Evolutionary conservation across 1,140 invertebrate genomes (phyloP), one percentile per base, ranked within the genome.

Genomic region (Teleopsis dalmanni): DNA sequence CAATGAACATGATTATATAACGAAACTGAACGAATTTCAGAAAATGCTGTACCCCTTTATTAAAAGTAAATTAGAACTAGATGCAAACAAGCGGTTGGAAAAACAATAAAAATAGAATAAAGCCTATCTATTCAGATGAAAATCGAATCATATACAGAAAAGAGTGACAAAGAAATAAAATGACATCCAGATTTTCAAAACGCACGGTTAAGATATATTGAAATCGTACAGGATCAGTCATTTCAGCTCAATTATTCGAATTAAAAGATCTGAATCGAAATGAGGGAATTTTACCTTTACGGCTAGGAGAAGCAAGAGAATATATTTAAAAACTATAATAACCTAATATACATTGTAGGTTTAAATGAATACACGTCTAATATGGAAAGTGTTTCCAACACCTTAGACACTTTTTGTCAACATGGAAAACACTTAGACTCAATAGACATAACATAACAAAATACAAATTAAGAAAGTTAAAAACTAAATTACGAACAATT

Each of bases 111-210:
- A 2, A 5, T 5, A 35, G 33, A n/a, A n/a, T 14, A 7, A n/a
- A 2, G 2, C 34, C 34, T 16, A 7, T 16, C 7, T 16, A 13
- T 35, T 11, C n/a, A 4, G 34, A 35, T 7, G 19, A 8, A 13
- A 18, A 56, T 36, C 6, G n/a, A 4, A 21, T 14, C 6, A 16
- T 47, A 19, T 49, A 25, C 34, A 42, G 47, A 19, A 49, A 41
- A 40, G 47, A 49, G 42, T 42, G 25, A 16, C 36, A 29, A 40
- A 27, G 47, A 18, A 49, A 49, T 42, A 49, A 49, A 42, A 13
- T 49, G 16, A 49, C 47, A 14, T 25, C 38, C 2, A 26, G 47
- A 42, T 49, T 49, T 31, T 26, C 5, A 29, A 49, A 29, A 42
- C 38, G 22, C 6, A 49, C 5, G 21, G 16, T n/a, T n/a, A 35